Percentiles rank a stretch among this genome's conserved stretches.
Evolutionary conservation across 2,888 invertebrate species (phyloP).

Genomic region (Laspeyria flexula): DNA sequence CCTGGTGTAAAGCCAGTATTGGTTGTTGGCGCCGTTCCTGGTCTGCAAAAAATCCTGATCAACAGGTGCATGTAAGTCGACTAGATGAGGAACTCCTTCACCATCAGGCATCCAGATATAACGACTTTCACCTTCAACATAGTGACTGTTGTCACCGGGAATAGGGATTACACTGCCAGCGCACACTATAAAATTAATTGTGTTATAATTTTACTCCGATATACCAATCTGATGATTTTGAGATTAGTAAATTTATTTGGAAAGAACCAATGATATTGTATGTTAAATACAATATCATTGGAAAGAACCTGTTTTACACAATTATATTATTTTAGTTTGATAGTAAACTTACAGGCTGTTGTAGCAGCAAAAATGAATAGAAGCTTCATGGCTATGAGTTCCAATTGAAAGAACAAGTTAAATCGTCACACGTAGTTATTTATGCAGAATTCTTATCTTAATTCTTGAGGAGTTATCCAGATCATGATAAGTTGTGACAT

Average conservation of each 20-base stretch:
- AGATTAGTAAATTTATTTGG: too few species aligned
- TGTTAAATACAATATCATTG: too few species aligned
- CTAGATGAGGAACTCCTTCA: constrained; percentile 57
- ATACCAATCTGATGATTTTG: too few species aligned
- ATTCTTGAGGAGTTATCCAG: too few species aligned
- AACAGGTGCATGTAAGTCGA: constrained; percentile 57
- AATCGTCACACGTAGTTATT: too few species aligned
- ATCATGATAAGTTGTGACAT: too few species aligned
- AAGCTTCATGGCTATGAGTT: constrained; percentile 43
- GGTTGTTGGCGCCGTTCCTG: constrained; percentile 60
- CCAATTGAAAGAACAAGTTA: not conserved
- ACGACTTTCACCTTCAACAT: constrained; percentile 62
- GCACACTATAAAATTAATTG: constrained; percentile 41
- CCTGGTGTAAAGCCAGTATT: constrained; percentile 67
- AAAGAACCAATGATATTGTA: too few species aligned
- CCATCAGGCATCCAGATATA: constrained; percentile 70
- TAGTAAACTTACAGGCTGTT: constrained; percentile 49
- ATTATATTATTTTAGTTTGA: too few species aligned
- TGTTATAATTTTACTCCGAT: not conserved
- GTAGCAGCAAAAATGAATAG: constrained; percentile 44
- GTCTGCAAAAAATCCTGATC: constrained; percentile 35
- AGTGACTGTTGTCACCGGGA: constrained; percentile 65
- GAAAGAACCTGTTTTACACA: too few species aligned
- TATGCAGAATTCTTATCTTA: too few species aligned
- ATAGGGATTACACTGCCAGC: constrained; percentile 50